Percentiles rank a stretch among this genome's conserved stretches.
Evolutionary conservation across 2,888 invertebrate species (phyloP).

Genomic region (Cephus spinipes): DNA sequence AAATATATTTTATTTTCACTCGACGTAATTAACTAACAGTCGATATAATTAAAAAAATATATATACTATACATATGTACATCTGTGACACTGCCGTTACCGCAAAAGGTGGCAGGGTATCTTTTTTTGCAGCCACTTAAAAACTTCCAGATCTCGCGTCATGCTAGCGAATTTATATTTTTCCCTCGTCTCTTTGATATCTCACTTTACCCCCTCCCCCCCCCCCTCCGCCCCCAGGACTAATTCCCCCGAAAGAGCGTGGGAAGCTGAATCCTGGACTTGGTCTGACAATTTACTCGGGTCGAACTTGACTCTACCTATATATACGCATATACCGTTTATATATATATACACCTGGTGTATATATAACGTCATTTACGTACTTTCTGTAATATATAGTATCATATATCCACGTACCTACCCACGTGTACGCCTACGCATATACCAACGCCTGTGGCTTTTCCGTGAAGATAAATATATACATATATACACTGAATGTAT

Average conservation of each 20-base stretch:
- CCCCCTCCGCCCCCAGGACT: background rate
- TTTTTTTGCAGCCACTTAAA: background rate
- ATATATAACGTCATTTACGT: background rate
- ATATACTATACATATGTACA: no score
- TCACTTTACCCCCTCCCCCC: background rate
- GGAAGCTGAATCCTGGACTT: background rate
- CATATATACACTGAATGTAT: background rate
- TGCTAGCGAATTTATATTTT: background rate
- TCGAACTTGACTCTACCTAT: background rate
- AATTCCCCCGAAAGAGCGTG: background rate
- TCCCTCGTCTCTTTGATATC: background rate
- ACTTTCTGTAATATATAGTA: background rate
- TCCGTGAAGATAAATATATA: background rate
- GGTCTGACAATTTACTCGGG: background rate
- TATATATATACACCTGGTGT: background rate
- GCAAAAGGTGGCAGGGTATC: background rate
- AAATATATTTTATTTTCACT: background rate
- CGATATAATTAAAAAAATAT: background rate
- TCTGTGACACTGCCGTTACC: background rate
- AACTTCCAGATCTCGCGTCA: background rate
- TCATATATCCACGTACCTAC: background rate
- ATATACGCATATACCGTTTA: background rate
- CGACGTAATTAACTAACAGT: background rate
- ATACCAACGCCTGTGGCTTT: background rate
- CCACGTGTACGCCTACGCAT: background rate